Evolutionary conservation across 35 echinoderm and acorn worm genomes (phyloP), one percentile per base, ranked within the genome.

Genomic region (Amphiura filiformis): DNA sequence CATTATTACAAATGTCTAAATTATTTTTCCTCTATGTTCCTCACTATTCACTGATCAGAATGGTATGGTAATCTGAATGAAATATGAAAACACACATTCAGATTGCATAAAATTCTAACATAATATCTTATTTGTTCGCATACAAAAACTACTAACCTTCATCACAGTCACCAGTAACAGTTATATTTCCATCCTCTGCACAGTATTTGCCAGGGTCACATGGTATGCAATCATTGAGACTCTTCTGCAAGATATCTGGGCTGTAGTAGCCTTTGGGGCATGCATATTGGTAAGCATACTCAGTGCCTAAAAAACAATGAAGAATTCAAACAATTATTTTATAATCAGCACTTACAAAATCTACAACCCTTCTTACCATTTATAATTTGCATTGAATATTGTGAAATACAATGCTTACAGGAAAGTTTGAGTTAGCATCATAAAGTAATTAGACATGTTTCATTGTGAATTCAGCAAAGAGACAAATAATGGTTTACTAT

Each of bases 141-240:
- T n/a, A n/a, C n/a, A n/a, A n/a, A n/a, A n/a, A n/a, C n/a, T 41
- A 35, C 80, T 64, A 87, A 97, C 95, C 95, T 87, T 89, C 84
- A 75, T 94, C 92, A 86, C 95, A 97, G n/a, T 88, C 81, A 57
- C 47, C 92, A 17, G 95, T 97, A 33, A 76, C 65, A 26, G 95
- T 91, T 26, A 89, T 92, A 56, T 91, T 91, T 11, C 95, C 95
- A 56, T 94, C 92, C 32, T 81, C 88, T 17, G 84, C 81, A 75
- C 95, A 97, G 70, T 97, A 97, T 38, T 97, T 89, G 20, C 92
- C 95, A 64, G 89, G 89, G 47, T 94, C 92, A 86, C 95, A 97
- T 7, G 83, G 56, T 44, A 92, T 97, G 75, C 92, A 97, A 39
- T 97, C 92, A 36, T 40, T 34, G 13, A 97, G 36, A 49, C 41